A percentile compares a stretch with the other conserved stretches of the same genome.
These are phyloP conservation scores for Drosophila orosa DNA, from an alignment of 1,140 invertebrate species.

Conservation along the genomic window DNA sequence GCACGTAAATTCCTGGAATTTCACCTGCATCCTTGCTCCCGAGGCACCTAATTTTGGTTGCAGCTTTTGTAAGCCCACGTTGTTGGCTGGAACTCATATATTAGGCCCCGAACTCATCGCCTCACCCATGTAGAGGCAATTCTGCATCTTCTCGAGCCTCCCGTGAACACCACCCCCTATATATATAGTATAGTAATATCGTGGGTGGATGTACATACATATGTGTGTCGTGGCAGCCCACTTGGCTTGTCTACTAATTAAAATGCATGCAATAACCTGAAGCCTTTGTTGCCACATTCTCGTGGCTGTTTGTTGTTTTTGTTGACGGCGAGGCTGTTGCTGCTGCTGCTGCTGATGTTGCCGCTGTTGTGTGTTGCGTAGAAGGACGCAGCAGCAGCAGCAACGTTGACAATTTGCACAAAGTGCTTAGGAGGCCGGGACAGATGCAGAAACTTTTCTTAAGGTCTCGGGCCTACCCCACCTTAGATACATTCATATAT, in stretches of 20 bases:
- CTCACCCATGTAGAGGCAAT: slow-evolving; percentile 33
- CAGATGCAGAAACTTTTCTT: slow-evolving; percentile 42
- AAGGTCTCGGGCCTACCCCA: slow-evolving; percentile 14
- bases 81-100: background rate
- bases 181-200: slow-evolving; percentile 14
- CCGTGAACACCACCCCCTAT: slow-evolving; percentile 18
- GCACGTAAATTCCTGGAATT: background rate
- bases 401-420: slow-evolving; percentile 75
- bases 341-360: slow-evolving; percentile 36
- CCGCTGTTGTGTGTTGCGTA: slow-evolving; percentile 58
- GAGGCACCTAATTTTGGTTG: no score
- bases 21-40: background rate
- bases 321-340: slow-evolving; percentile 45
- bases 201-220: background rate
- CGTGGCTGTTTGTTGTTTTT: slow-evolving; percentile 50
- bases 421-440: slow-evolving; percentile 61
- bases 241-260: slow-evolving; percentile 82
- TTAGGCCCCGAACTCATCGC: slow-evolving; percentile 13
- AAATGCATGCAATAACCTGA: slow-evolving; percentile 82
- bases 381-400: slow-evolving; percentile 61
- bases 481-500: background rate
- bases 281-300: slow-evolving; percentile 79
- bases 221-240: slow-evolving; percentile 62
- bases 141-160: slow-evolving; percentile 48
- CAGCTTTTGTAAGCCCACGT: no score